These are phyloP conservation scores for Chelon labrosus DNA, from an alignment of 2,797 vertebrate species.

Conservation along the genomic window DNA sequence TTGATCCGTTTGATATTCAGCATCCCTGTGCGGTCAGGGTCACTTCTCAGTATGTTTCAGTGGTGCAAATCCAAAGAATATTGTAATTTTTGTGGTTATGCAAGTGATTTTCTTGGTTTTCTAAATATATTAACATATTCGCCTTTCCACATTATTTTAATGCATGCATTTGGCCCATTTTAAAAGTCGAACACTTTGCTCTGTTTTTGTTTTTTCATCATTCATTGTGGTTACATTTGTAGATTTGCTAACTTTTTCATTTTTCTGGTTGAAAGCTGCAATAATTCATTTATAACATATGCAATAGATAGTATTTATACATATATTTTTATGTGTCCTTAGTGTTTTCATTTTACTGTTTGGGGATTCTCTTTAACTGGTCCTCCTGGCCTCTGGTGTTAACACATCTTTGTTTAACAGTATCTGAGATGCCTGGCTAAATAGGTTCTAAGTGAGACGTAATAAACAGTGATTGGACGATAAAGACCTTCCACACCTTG, in stretches of 20 bases:
- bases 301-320: too few species aligned
- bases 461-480: slow-evolving; percentile 39
- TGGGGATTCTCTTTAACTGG: neutral
- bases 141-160: neutral
- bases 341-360: neutral
- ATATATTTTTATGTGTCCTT: too few species aligned
- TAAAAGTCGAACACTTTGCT: neutral
- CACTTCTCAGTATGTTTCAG: neutral
- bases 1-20: slow-evolving; percentile 60
- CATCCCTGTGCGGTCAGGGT: slow-evolving; percentile 13
- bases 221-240: neutral
- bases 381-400: neutral
- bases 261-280: neutral
- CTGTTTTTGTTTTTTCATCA: neutral
- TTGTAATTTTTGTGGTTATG: neutral
- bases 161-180: neutral
- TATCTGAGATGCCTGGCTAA: slow-evolving; percentile 3
- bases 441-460: slow-evolving; percentile 13
- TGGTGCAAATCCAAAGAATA: slow-evolving; percentile 2
- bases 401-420: slow-evolving; percentile 11
- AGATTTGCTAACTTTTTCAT: neutral
- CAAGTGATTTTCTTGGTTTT: neutral
- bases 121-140: neutral
- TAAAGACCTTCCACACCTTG: slow-evolving; percentile 37
- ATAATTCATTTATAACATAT: too few species aligned